Conservation (phyloP, 2,797 vertebrate genomes). For the Petrocephalus sullivani region DNA sequence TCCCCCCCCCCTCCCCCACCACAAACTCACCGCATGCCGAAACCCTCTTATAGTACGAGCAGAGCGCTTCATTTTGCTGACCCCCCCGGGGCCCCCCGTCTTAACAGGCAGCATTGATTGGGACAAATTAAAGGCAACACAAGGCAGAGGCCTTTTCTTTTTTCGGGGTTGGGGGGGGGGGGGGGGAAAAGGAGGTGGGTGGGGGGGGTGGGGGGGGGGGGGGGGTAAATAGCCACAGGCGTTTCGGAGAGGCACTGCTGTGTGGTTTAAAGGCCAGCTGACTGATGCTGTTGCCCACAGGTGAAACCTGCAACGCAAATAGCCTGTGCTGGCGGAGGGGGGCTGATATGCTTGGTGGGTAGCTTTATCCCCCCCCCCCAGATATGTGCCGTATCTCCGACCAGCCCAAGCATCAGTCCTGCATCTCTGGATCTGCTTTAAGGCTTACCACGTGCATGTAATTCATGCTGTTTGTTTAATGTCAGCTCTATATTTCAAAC, state of each 20-base stretch:
- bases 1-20: conserved; percentile 20
- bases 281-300: conserved; percentile 50
- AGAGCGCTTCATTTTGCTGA: conserved; percentile 65
- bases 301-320: conserved; percentile 41
- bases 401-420: not conserved
- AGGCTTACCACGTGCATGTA: not conserved
- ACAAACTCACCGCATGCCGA: conserved; percentile 19
- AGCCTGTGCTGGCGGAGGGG: not conserved
- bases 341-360: not conserved
- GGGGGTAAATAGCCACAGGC: conserved; percentile 27
- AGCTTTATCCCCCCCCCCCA: conserved; percentile 29
- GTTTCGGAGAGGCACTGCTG: conserved; percentile 52
- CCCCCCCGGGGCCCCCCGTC: conserved; percentile 55
- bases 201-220: conserved; percentile 22
- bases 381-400: conserved; percentile 33
- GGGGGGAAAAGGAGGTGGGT: conserved; percentile 43
- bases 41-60: conserved; percentile 46
- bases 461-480: not conserved
- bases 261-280: conserved; percentile 67
- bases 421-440: not conserved
- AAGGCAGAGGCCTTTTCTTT: conserved; percentile 45
- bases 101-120: conserved; percentile 72
- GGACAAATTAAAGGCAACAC: conserved; percentile 59
- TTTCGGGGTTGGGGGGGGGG: too few species aligned
- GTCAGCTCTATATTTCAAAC: not conserved